Evolutionary conservation across 2,888 invertebrate genomes (phyloP).

Genomic region (Morpho achilles): DNA sequence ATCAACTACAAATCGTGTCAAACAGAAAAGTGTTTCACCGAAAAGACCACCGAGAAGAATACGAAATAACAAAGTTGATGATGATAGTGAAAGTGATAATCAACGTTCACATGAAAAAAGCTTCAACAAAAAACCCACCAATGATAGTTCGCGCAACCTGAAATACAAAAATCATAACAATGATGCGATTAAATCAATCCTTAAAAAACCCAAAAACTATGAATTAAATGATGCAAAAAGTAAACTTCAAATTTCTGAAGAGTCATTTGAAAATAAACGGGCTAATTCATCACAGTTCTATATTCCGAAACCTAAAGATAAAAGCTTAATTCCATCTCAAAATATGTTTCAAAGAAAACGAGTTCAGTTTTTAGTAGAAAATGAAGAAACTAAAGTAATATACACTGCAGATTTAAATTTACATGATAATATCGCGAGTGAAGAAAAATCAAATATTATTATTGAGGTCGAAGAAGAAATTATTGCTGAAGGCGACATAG

Average conservation of each 20-base stretch:
- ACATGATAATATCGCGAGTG: slow-evolving; percentile 48
- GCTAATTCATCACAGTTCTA: slow-evolving; percentile 79
- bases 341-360: slow-evolving; percentile 80
- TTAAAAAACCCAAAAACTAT: slow-evolving; percentile 77
- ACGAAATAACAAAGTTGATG: slow-evolving; percentile 70
- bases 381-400: slow-evolving; percentile 73
- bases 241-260: slow-evolving; percentile 51
- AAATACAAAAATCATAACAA: slow-evolving; percentile 57
- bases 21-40: slow-evolving; percentile 77
- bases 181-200: slow-evolving; percentile 79
- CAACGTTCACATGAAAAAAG: slow-evolving; percentile 57
- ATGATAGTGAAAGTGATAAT: slow-evolving; percentile 74
- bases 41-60: slow-evolving; percentile 80
- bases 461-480: slow-evolving; percentile 24
- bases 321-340: slow-evolving; percentile 45
- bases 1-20: slow-evolving; percentile 54
- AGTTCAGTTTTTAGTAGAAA: slow-evolving; percentile 86
- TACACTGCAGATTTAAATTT: slow-evolving; percentile 72
- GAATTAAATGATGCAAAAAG: slow-evolving; percentile 43
- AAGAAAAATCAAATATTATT: slow-evolving; percentile 31
- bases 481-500: slow-evolving; percentile 54
- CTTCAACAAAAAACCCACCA: slow-evolving; percentile 44
- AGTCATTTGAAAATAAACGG: slow-evolving; percentile 53
- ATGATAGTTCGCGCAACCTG: slow-evolving; percentile 42
- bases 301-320: slow-evolving; percentile 77